phyloP scores from a whole-genome alignment of 2,797 vertebrate genomes.

The Paratrypauchen microcephalus region DNA sequence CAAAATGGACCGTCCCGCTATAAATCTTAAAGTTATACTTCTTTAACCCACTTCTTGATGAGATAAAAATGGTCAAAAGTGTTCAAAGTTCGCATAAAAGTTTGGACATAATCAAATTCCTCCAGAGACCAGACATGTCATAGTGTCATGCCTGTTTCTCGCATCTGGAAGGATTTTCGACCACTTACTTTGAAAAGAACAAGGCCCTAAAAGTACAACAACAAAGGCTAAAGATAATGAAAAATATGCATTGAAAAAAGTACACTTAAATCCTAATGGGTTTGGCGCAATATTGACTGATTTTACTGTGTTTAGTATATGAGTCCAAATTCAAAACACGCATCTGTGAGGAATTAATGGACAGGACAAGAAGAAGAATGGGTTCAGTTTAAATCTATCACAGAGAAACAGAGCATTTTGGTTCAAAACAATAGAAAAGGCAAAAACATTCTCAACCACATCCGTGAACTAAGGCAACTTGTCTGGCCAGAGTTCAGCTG shows the following conservation, averaged over 20 bases:
- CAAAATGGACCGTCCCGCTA: conserved; percentile 33
- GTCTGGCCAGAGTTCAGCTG: not conserved
- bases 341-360: conserved; percentile 56
- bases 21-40: conserved; percentile 61
- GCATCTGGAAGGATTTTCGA: not conserved
- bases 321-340: conserved; percentile 23
- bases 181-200: conserved; percentile 2
- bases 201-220: conserved; percentile 4
- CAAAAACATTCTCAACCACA: conserved; percentile 15
- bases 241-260: conserved; percentile 4
- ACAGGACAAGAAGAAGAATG: conserved; percentile 21
- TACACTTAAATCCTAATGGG: conserved; percentile 23
- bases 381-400: no score
- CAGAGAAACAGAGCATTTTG: not conserved
- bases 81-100: conserved; percentile 30
- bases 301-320: conserved; percentile 34
- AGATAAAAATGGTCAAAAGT: conserved; percentile 6
- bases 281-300: conserved; percentile 24
- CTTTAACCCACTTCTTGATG: conserved; percentile 48
- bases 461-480: not conserved
- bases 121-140: conserved; percentile 12
- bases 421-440: conserved; percentile 20
- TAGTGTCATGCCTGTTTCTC: not conserved
- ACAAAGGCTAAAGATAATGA: not conserved
- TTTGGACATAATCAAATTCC: conserved; percentile 38